phyloP scores from a whole-genome alignment of 2,888 invertebrate genomes.

The Troides aeacus region DNA sequence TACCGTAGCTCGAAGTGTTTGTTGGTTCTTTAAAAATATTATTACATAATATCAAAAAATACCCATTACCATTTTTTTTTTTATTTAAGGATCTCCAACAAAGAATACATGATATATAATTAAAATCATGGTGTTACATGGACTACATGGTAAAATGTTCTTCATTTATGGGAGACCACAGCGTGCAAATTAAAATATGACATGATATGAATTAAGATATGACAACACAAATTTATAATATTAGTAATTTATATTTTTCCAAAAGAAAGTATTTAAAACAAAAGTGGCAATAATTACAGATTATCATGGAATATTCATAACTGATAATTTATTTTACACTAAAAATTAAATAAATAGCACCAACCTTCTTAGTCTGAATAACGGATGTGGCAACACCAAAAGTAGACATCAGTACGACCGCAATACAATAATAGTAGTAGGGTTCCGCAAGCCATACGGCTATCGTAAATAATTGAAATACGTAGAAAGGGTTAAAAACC shows the following conservation, averaged over 20 bases:
- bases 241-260: too few species aligned
- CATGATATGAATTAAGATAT: too few species aligned
- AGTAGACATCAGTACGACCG: conserved; percentile 91
- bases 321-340: too few species aligned
- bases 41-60: conserved; percentile 8
- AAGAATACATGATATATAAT: too few species aligned
- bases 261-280: too few species aligned
- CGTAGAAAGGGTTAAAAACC: conserved; percentile 96
- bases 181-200: too few species aligned
- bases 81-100: background rate
- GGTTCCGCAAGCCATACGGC: conserved; percentile 93
- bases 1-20: conserved; percentile 93
- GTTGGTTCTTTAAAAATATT: conserved; percentile 86
- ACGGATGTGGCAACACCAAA: conserved; percentile 91
- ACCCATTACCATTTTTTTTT: background rate
- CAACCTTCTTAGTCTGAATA: conserved; percentile 89
- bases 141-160: too few species aligned
- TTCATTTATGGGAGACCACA: too few species aligned
- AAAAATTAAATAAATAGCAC: background rate
- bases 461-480: conserved; percentile 96
- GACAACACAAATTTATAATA: too few species aligned
- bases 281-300: too few species aligned
- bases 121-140: too few species aligned
- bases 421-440: conserved; percentile 93
- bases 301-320: too few species aligned